Evolutionary conservation across 2,113 vertebrate genomes (phyloP).

Genomic region (Brevimyrus niger): DNA sequence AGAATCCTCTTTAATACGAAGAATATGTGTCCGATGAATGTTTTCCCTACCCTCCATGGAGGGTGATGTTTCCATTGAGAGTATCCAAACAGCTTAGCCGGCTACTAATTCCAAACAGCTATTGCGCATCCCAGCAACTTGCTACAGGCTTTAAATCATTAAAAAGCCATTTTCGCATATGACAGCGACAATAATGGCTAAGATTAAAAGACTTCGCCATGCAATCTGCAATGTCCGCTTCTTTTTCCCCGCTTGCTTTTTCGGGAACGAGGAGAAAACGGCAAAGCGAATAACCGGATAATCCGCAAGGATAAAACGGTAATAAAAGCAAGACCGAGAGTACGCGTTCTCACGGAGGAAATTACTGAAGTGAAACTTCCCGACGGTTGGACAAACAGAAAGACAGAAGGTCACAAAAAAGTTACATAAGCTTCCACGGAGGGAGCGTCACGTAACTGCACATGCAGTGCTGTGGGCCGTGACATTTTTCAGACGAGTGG

Average conservation of each 20-base stretch:
- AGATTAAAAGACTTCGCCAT: constrained; percentile 2
- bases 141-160: neutral
- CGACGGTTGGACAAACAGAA: constrained; percentile 22
- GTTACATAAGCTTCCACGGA: neutral
- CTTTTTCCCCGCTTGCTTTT: constrained; percentile 34
- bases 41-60: constrained; percentile 11
- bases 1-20: constrained; percentile 21
- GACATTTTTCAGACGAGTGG: neutral
- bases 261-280: constrained; percentile 24
- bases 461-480: neutral
- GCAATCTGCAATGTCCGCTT: neutral
- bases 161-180: constrained; percentile 1
- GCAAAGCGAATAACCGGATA: constrained; percentile 31
- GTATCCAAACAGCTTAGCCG: constrained; percentile 5
- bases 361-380: constrained; percentile 44
- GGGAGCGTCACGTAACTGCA: neutral
- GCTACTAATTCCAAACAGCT: constrained; percentile 17
- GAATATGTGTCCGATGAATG: constrained; percentile 12
- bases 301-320: constrained; percentile 47
- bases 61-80: constrained; percentile 10
- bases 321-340: constrained; percentile 49
- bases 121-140: neutral
- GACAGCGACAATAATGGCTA: neutral
- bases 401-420: neutral
- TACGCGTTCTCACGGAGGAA: constrained; percentile 43